These are phyloP conservation scores for Oriolus oriolus DNA, from an alignment of 2,113 vertebrate species.

Conservation along the genomic window DNA sequence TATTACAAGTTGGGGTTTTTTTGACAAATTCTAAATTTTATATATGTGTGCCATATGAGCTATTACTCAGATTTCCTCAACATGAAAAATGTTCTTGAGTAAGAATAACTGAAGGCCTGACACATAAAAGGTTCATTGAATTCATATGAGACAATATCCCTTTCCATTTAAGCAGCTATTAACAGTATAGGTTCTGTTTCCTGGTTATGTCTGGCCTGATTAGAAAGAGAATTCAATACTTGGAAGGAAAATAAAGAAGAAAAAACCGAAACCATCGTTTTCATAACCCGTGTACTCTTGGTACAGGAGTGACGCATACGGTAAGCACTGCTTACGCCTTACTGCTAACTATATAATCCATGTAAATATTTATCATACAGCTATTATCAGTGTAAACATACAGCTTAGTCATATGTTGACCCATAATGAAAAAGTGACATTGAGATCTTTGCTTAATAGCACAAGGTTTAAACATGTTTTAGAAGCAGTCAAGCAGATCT, in stretches of 20 bases:
- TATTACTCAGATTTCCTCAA: neutral
- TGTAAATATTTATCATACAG: slow-evolving; percentile 49
- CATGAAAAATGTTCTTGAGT: neutral
- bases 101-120: neutral
- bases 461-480: neutral
- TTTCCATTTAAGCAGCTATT: neutral
- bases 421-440: slow-evolving; percentile 30
- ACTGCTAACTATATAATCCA: slow-evolving; percentile 46
- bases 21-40: neutral
- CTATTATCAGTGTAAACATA: slow-evolving; percentile 47
- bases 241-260: neutral
- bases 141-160: neutral
- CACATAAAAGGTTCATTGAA: neutral
- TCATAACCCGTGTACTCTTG: neutral
- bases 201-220: neutral
- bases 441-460: slow-evolving; percentile 10
- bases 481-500: neutral
- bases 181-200: neutral
- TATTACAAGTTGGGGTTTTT: neutral
- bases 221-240: neutral
- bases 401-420: slow-evolving; percentile 21
- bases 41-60: fast-evolving
- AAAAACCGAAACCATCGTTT: neutral
- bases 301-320: neutral
- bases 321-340: neutral